Percentiles rank a stretch among this genome's conserved stretches.
Evolutionary conservation across 2,888 invertebrate genomes (phyloP).

Genomic region (Sepioteuthis lessoniana): DNA sequence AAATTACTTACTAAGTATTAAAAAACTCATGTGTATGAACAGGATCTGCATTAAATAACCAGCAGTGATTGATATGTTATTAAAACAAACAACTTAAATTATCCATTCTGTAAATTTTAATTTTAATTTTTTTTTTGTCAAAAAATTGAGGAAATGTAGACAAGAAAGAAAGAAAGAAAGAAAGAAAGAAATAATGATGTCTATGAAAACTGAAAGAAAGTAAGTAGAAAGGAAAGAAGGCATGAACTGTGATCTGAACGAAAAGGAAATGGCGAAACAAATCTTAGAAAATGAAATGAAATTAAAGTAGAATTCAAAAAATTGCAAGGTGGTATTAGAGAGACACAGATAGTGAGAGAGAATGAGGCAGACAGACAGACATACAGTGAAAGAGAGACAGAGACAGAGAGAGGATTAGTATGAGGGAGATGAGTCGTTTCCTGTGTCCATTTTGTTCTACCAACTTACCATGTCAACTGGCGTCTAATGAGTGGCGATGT

Average conservation of each 20-base stretch:
- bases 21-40: too few species aligned
- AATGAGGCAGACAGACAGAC: too few species aligned
- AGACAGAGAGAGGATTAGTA: background rate
- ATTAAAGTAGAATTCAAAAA: too few species aligned
- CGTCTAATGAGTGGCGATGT: background rate
- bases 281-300: background rate
- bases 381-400: background rate
- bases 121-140: too few species aligned
- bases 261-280: background rate
- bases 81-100: too few species aligned
- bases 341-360: too few species aligned
- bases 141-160: background rate
- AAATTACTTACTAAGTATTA: too few species aligned
- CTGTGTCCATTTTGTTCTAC: background rate
- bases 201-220: background rate
- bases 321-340: too few species aligned
- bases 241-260: background rate
- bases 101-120: too few species aligned
- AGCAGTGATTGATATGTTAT: too few species aligned
- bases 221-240: background rate
- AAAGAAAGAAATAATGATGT: background rate
- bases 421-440: too few species aligned
- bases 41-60: too few species aligned
- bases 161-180: background rate
- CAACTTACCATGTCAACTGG: background rate